Percentiles rank a stretch among this genome's conserved stretches.
phyloP scores from a whole-genome alignment of 2,888 invertebrate species.

The Plutella xylostella region DNA sequence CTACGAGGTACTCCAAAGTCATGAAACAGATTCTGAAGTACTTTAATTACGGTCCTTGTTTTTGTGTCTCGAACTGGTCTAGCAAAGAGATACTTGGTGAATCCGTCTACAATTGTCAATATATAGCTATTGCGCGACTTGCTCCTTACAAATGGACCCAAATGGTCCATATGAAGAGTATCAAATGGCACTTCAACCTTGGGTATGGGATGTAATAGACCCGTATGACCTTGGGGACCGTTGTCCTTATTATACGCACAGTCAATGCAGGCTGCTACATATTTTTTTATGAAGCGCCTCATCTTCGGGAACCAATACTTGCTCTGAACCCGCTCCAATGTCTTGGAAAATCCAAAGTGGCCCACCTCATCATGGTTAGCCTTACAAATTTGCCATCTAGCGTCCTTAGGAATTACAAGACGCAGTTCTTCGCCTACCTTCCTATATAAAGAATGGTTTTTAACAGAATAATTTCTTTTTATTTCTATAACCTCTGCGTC shows the following conservation, averaged over 20 bases:
- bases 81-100: slow-evolving; percentile 1
- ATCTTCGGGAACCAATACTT: slow-evolving; percentile 4
- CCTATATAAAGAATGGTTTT: too few relatives aligned
- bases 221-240: neutral
- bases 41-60: neutral
- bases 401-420: too few relatives aligned
- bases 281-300: slow-evolving; percentile 1
- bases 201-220: slow-evolving; percentile 2
- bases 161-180: slow-evolving; percentile 1
- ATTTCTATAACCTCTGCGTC: too few relatives aligned
- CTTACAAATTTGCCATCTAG: too few relatives aligned
- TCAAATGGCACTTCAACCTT: neutral
- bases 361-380: too few relatives aligned
- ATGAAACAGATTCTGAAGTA: neutral
- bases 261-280: neutral
- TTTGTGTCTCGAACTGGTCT: neutral
- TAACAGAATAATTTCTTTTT: too few relatives aligned
- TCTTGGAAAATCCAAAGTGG: too few relatives aligned
- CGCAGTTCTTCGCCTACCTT: too few relatives aligned
- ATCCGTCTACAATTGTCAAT: neutral
- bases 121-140: neutral
- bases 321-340: too few relatives aligned
- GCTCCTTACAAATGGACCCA: slow-evolving; percentile 3
- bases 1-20: neutral
- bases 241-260: neutral